A percentile compares a stretch with the other conserved stretches of the same genome.
Conservation (phyloP, 1,140 invertebrate genomes). For the Pachyrhynchus sulphureomaculatus region DNA sequence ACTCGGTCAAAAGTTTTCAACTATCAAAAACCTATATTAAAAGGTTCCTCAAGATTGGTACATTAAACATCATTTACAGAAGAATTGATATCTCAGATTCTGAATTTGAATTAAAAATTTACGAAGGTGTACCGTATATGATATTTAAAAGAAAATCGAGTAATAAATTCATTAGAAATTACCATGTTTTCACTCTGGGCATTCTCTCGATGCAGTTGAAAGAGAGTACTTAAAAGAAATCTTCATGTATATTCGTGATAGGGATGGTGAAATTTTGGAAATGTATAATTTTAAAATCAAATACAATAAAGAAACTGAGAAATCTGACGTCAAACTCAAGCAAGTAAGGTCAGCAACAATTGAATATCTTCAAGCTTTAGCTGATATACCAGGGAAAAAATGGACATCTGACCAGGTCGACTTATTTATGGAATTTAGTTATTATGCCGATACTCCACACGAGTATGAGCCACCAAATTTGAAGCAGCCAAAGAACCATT, state of each 20-base stretch:
- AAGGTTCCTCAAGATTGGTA: slow-evolving; percentile 6
- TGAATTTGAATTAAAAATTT: slow-evolving; percentile 2
- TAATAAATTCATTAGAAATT: slow-evolving; percentile 6
- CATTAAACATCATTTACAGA: no score
- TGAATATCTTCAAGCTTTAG: slow-evolving; percentile 4
- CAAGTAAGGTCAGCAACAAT: not conserved
- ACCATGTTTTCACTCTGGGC: not conserved
- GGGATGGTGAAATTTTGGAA: slow-evolving; percentile 8
- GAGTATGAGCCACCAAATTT: slow-evolving; percentile 15
- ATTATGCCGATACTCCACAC: not conserved
- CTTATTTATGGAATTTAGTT: not conserved
- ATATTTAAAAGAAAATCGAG: no score
- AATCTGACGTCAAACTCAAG: not conserved
- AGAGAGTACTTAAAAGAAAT: no score
- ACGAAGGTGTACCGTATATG: slow-evolving; percentile 1
- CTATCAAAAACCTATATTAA: slow-evolving; percentile 18
- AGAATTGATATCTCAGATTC: slow-evolving; percentile 4
- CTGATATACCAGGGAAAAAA: slow-evolving; percentile 5
- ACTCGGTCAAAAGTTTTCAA: slow-evolving; percentile 5
- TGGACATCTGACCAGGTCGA: not conserved
- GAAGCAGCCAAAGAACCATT: not conserved
- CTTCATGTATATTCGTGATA: not conserved
- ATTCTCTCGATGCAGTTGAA: slow-evolving; percentile 17
- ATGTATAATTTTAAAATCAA: slow-evolving; percentile 12
- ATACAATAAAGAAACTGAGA: slow-evolving; percentile 14